phyloP scores from a whole-genome alignment of 1,140 invertebrate genomes.

The Samia ricini region DNA sequence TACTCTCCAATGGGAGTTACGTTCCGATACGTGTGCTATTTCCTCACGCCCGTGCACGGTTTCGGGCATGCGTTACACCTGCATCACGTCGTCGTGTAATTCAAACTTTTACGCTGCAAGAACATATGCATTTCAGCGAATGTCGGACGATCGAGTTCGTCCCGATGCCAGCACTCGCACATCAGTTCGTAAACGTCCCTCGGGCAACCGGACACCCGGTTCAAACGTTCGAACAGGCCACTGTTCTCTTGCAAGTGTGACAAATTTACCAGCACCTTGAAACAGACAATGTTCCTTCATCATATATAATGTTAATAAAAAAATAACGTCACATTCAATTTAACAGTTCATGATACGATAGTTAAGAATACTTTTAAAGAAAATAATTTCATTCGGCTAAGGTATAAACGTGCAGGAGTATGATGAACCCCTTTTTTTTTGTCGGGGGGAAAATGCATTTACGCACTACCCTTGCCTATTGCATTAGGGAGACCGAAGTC shows the following conservation, averaged over 20 bases:
- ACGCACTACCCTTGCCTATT: too few relatives aligned
- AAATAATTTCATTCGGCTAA: too few relatives aligned
- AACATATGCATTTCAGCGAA: slow-evolving; percentile 94
- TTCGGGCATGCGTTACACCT: slow-evolving; percentile 19
- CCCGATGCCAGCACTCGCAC: slow-evolving; percentile 92
- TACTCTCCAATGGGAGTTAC: background rate
- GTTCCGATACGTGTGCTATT: slow-evolving; percentile 26
- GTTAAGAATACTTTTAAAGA: too few relatives aligned
- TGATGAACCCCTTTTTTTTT: too few relatives aligned
- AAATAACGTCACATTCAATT: too few relatives aligned
- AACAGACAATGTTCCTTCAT: background rate
- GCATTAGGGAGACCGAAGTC: too few relatives aligned
- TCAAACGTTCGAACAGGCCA: slow-evolving; percentile 81
- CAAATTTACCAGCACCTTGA: slow-evolving; percentile 86
- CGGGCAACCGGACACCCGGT: slow-evolving; percentile 84
- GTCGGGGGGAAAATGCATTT: too few relatives aligned
- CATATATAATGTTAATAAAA: too few relatives aligned
- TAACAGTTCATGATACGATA: too few relatives aligned
- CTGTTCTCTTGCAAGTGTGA: slow-evolving; percentile 81
- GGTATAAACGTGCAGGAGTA: too few relatives aligned
- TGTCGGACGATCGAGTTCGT: slow-evolving; percentile 87
- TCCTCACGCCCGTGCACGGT: slow-evolving; percentile 12
- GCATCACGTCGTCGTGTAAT: slow-evolving; percentile 81
- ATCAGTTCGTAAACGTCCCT: slow-evolving; percentile 93
- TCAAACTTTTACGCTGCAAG: slow-evolving; percentile 90